Base-by-base conservation (phyloP, 2,113 vertebrate species). In the Potamarius usumacintae region DNA sequence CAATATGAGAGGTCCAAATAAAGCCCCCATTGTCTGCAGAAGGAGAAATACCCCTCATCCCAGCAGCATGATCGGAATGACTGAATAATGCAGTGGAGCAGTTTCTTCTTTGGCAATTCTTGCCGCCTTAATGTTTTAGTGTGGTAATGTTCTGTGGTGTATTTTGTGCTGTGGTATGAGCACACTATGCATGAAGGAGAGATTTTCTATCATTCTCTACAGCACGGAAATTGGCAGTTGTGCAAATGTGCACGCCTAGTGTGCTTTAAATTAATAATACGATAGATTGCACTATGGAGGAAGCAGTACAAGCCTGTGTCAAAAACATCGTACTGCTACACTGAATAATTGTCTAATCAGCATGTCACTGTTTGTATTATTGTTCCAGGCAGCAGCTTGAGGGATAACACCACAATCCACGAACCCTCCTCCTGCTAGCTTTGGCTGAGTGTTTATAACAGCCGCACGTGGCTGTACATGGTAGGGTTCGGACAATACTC, bases 211-310 rank as follows among this genome's bases (percentile, higher is more conserved):
- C 10, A 50, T 18, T 58, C 15, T 20, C 27, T 80, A 34, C 30
- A 80, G 27, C n/a, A n/a, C 2, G 12, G 6, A 78, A 63, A 50
- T 82, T 25, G 22, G 60, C 20, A n/a, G 58, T 48, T 50, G 58
- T 14, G 34, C 30, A 62, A 20, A 63, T 42, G 12, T 12, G 0
- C 7, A 20, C 1, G 42, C 27, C 20, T 67, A 53, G 8, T 20
- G 62, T 14, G 63, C 63, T 83, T 83, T 71, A 50, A 84, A 84
- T 84, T 57, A 74, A 74, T 84, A 57, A 84, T 58, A 5, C 10
- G 12, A 12, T 25, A 72, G 27, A 25, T 34, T 57, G 20, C 20
- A 74, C 71, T 72, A 74, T 48, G 7, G 12, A 58, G 53, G 11
- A 55, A 22, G 27, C 11, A 0, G 30, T 50, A 34, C 5, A 2